Evolutionary conservation across 1,140 invertebrate species (phyloP), one percentile per base, ranked within the genome.

Genomic region (Eufriesea mexicana): DNA sequence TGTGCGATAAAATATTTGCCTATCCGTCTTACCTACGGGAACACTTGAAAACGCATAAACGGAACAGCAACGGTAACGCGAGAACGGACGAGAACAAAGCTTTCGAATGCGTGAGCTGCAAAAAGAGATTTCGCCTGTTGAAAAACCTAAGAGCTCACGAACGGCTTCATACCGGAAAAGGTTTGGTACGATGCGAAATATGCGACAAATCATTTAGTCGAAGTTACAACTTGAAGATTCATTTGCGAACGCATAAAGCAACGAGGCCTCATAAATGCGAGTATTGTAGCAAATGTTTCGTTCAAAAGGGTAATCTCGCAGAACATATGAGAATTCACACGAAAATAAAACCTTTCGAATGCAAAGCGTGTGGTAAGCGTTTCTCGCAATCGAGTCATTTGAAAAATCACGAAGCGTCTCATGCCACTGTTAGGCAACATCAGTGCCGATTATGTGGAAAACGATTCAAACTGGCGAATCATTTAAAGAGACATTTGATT

Each of bases 311-410:
- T 73, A 95, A 95, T 87, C 89, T 95, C 42, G 91, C 94, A 7
- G 94, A 95, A 75, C 95, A 96, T 86, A 80, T 94, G 76, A 92
- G 94, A 87, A 94, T 94, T 62, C 95, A 95, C 64, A 95, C 95
- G 0, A 95, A 94, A 81, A 87, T 94, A 14, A 95, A 95, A 76
- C 95, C 95, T 1, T 95, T 93, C 78, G 91, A 93, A 23, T 96
- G 95, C 84, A 91, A 94, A 86, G 80, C 90, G 0, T 95, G 94
- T 83, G 92, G 90, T 5, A 95, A 94, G 86, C 90, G 86, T 55
- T 95, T 95, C 71, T 88, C 92, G 0, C 93, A 94, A 74, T 93
- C 92, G 28, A 92, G 92, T 82, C 93, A 94, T 81, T 84, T 95
- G 45, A 94, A 94, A 77, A 93, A 87, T 55, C 95, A 95, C 51